Percentiles rank a stretch among this genome's conserved stretches.
phyloP scores from a whole-genome alignment of 2,797 vertebrate species.

The Poecilia picta region DNA sequence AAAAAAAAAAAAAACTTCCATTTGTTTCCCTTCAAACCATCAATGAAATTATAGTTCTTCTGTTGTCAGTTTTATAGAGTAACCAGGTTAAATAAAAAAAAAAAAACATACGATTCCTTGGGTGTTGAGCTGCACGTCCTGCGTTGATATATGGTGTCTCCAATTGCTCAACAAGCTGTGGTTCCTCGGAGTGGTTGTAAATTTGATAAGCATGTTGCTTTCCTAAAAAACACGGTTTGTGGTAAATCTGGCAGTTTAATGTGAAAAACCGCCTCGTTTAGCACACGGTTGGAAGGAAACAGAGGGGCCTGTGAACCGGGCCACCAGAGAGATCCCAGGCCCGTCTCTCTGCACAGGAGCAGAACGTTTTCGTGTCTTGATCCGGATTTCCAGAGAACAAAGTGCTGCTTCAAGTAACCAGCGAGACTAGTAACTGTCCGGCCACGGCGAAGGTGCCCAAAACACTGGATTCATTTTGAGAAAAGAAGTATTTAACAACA shows the following conservation, averaged over 20 bases:
- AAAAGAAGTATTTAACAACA: constrained; percentile 24
- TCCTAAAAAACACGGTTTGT: constrained; percentile 66
- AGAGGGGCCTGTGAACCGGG: not conserved
- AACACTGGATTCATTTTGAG: constrained; percentile 9
- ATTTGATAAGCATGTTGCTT: constrained; percentile 72
- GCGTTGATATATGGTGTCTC: constrained; percentile 16
- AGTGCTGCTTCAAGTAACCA: not conserved
- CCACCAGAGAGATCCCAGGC: constrained; percentile 11
- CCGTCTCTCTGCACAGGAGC: constrained; percentile 8
- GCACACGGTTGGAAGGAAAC: constrained; percentile 19
- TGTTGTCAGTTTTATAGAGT: not conserved
- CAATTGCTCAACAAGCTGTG: constrained; percentile 60
- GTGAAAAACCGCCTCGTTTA: constrained; percentile 37
- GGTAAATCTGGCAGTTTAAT: constrained; percentile 79
- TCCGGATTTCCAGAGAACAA: constrained; percentile 4
- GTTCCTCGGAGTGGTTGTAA: constrained; percentile 58
- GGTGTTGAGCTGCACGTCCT: constrained; percentile 20
- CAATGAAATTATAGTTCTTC: not conserved
- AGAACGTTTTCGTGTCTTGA: not conserved
- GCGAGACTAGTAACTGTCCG: not conserved
- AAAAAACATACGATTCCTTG: constrained; percentile 1
- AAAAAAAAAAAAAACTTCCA: not conserved
- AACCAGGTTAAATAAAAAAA: constrained; percentile 5
- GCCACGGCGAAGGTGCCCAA: constrained; percentile 4
- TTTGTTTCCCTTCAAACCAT: constrained; percentile 2